phyloP scores from a whole-genome alignment of 2,888 invertebrate genomes.

The Limulus polyphemus region DNA sequence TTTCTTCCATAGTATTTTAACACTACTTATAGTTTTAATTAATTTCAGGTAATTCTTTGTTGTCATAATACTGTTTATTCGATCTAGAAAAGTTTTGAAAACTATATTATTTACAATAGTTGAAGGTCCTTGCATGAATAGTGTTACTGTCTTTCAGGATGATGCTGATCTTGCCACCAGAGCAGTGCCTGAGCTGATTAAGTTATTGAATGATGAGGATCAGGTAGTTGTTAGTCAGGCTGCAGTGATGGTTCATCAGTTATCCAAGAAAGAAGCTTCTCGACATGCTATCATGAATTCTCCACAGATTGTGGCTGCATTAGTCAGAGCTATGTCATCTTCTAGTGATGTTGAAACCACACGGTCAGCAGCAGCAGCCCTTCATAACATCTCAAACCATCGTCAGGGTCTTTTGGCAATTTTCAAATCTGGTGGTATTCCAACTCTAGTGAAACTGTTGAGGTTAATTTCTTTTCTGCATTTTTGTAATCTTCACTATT shows the following conservation, averaged over 20 bases:
- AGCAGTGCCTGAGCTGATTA: conserved; percentile 83
- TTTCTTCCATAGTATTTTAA: no score
- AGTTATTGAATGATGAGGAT: conserved; percentile 82
- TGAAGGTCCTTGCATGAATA: background rate
- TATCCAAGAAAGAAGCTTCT: conserved; percentile 91
- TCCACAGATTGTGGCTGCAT: conserved; percentile 69
- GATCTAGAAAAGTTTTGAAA: no score
- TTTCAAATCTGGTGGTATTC: conserved; percentile 96
- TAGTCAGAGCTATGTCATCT: conserved; percentile 86
- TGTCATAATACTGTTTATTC: no score
- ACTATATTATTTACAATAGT: no score
- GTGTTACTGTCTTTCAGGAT: conserved; percentile 1
- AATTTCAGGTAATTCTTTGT: no score
- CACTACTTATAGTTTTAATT: no score
- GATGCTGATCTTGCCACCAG: background rate
- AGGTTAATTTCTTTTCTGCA: conserved; percentile 38
- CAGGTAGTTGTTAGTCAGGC: conserved; percentile 94
- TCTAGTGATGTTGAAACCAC: conserved; percentile 92
- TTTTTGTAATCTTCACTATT: no score
- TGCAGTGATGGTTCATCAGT: conserved; percentile 96
- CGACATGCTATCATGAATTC: conserved; percentile 92
- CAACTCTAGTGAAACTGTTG: conserved; percentile 86
- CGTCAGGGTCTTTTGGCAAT: conserved; percentile 90
- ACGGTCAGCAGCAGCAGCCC: conserved; percentile 88
- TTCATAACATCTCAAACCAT: conserved; percentile 95